These are phyloP conservation scores for Drosophila mettleri DNA, from an alignment of 2,888 invertebrate species.

Conservation along the genomic window DNA sequence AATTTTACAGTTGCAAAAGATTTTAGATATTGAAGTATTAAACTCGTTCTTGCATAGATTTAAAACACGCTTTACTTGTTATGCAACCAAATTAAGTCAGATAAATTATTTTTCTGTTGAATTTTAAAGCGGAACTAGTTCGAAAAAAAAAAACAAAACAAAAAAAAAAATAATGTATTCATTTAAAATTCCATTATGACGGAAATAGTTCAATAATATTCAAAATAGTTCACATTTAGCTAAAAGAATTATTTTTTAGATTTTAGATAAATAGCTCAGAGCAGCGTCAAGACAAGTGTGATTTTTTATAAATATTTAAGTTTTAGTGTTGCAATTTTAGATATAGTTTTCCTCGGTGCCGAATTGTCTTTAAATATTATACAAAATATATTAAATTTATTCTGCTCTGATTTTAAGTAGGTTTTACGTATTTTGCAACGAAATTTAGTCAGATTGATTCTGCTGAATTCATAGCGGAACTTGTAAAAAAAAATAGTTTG, in stretches of 20 bases:
- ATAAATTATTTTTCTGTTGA: background rate
- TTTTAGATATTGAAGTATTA: background rate
- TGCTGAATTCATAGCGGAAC: too few species aligned
- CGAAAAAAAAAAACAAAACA: background rate
- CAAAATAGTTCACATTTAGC: background rate
- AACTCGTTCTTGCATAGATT: background rate
- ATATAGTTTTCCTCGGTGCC: too few species aligned
- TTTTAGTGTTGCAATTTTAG: too few species aligned
- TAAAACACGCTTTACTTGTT: background rate
- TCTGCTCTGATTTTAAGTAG: too few species aligned
- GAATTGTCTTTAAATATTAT: too few species aligned
- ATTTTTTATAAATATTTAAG: too few species aligned
- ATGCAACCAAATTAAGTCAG: background rate
- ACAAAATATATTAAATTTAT: too few species aligned
- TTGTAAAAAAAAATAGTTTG: too few species aligned
- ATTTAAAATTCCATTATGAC: background rate
- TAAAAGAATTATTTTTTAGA: background rate
- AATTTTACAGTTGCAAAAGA: background rate
- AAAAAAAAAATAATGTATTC: background rate
- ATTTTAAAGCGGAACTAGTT: background rate
- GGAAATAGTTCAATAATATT: background rate
- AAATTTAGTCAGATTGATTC: too few species aligned
- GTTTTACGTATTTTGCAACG: too few species aligned
- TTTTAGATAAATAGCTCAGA: too few species aligned
- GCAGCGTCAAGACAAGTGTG: too few species aligned